These are phyloP conservation scores for Slavum lentiscoides DNA, from an alignment of 2,888 invertebrate genomes.

Conservation along the genomic window DNA sequence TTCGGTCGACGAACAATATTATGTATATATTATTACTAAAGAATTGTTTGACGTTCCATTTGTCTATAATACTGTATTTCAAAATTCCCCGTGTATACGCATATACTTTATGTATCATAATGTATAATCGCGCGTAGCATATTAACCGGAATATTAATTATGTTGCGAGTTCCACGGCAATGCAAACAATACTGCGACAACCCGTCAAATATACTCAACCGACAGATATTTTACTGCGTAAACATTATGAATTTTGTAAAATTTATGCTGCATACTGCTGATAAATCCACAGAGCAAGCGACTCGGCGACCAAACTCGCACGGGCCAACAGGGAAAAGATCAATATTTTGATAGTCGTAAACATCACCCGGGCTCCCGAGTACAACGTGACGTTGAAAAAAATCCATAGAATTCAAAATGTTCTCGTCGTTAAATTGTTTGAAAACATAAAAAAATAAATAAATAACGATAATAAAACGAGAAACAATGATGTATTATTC, in stretches of 20 bases:
- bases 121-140: neutral
- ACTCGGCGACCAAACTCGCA: neutral
- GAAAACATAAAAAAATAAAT: neutral
- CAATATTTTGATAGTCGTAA: conserved; percentile 45
- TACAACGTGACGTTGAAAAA: neutral
- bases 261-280: neutral
- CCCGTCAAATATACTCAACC: neutral
- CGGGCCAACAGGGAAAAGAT: conserved; percentile 12
- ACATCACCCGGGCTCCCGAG: conserved; percentile 10
- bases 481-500: too few relatives aligned
- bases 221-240: neutral
- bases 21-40: neutral
- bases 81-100: neutral
- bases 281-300: neutral
- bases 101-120: neutral
- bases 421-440: conserved; percentile 14
- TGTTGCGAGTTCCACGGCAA: neutral
- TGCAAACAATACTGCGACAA: neutral
- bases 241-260: neutral
- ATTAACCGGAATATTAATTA: neutral
- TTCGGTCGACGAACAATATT: too few relatives aligned
- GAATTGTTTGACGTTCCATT: neutral
- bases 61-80: neutral
- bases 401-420: neutral
- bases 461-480: neutral